A percentile compares a stretch with the other conserved stretches of the same genome.
phyloP scores from a whole-genome alignment of 37 sponge, comb jelly and placozoan genomes.

The Aplysina aerophoba region DNA sequence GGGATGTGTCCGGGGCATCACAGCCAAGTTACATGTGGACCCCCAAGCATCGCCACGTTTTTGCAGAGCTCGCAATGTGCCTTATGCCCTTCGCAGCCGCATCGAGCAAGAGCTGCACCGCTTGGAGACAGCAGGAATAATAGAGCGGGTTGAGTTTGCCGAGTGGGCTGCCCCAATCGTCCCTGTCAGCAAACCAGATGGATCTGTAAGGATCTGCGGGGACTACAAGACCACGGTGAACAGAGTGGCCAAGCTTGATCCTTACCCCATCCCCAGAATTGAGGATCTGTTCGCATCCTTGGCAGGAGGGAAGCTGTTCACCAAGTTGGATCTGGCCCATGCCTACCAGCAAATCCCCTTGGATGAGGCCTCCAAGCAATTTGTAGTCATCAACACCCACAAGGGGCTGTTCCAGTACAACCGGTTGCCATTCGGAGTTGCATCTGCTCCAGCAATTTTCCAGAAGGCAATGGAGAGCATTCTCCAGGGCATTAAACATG shows the following conservation, averaged over 20 bases:
- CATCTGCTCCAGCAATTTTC: background rate
- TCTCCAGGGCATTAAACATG: background rate
- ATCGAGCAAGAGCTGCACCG: slow-evolving; percentile 4
- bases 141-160: background rate
- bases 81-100: background rate
- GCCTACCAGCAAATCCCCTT: background rate
- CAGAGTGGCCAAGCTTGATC: background rate
- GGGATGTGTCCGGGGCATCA: background rate
- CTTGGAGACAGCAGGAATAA: background rate
- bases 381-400: background rate
- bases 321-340: slow-evolving; percentile 12
- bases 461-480: background rate
- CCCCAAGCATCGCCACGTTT: slow-evolving; percentile 3
- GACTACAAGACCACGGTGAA: slow-evolving; percentile 17
- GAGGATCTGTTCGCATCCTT: background rate
- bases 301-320: background rate
- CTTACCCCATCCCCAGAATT: background rate
- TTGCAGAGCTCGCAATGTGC: slow-evolving; percentile 17
- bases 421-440: background rate
- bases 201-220: background rate
- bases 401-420: background rate
- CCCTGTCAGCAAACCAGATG: background rate
- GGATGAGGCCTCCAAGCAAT: background rate
- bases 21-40: slow-evolving; percentile 12
- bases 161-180: slow-evolving; percentile 17